Evolutionary conservation across 2,888 invertebrate genomes (phyloP), one percentile per base, ranked within the genome.

Genomic region (Caenorhabditis parvicauda): DNA sequence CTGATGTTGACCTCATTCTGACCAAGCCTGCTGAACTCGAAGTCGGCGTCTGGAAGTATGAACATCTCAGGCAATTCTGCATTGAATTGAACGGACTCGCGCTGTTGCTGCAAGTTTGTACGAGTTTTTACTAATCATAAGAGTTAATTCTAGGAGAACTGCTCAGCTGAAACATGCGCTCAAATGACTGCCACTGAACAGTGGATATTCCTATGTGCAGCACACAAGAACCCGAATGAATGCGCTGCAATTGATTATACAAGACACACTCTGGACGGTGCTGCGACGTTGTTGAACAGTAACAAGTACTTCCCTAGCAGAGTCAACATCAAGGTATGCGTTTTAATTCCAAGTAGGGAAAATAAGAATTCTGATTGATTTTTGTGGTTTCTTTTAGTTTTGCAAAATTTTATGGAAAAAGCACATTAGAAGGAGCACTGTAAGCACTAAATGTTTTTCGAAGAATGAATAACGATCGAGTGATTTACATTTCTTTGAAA

Each of bases 121-220:
- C 6, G n/a, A 22, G 19, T 17, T 19, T 37, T 12, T 12, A n/a
- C 27, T 14, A 25, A 46, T 29, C 7, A 46, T 19, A 48, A 60
- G 54, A 46, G 57, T 44, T 58, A 62, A 24, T 72, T 75, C 21
- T 76, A 86, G 83, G 88, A 88, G 69, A 95, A 96, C 83, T 98
- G 98, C 83, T 90, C 91, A 81, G 94, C 96, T 37, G 91, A 92
- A 79, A 92, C 90, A 22, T 98, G 98, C 83, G 92, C 90, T 61
- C 96, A 99, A 85, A 99, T 98, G 98, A 98, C 96, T 42, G 98
- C 98, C 28, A 98, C 98, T 27, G 96, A 98, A 84, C 96, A 98
- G 82, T 99, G 98, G 98, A 98, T 99, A 83, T 98, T 98, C 84
- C 85, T 99, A 51, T 98, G 98, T 86, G 98, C 98, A 57, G 96